Evolutionary conservation across 2,113 vertebrate genomes (phyloP), one percentile per base, ranked within the genome.

Genomic region (Limanda limanda): DNA sequence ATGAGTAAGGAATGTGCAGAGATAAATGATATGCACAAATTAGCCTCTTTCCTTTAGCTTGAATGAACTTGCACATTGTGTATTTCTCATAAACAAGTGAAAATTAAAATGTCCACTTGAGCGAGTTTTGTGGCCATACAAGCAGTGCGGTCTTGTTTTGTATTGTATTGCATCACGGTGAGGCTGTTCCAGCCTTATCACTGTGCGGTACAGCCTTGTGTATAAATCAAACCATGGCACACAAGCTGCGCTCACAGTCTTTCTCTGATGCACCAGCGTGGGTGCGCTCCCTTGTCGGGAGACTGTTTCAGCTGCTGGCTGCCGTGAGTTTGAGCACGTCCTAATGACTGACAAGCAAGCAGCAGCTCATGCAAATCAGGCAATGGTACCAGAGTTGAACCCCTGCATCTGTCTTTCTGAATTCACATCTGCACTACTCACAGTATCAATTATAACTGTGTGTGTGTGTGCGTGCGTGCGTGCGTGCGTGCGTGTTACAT

Each of bases 351-450:
- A 90, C 88, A 92, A 84, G 78, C 76, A 47, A 83, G 72, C 77
- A 78, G 79, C 76, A 76, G 79, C 76, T 88, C 85, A 92, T 93
- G 92, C 89, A 92, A 92, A 92, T 89, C 76, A 86, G 81, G 15
- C 74, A 27, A 35, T 90, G 72, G 79, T 85, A 92, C 89, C 68
- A 68, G 76, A 77, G 76, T 85, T 91, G 90, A 92, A 92, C 89
- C 88, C 83, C 60, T 82, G 81, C 86, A 84, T 91, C 84, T 92
- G 89, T 91, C 88, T 82, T 69, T 18, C 70, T 81, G 74, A 80
- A 80, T 88, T 63, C 74, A 82, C 72, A 82, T 81, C 87, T 80
- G 78, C 74, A 58, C 74, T 51, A 66, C 65, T 78, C 70, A 54
- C 77, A 76, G 35, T 40, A 62, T 86, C 79, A 84, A 76, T 83